Percentiles rank a stretch among this genome's conserved stretches.
These are phyloP conservation scores for Aspidiotus destructor DNA, from an alignment of 2,888 invertebrate species.

Conservation along the genomic window DNA sequence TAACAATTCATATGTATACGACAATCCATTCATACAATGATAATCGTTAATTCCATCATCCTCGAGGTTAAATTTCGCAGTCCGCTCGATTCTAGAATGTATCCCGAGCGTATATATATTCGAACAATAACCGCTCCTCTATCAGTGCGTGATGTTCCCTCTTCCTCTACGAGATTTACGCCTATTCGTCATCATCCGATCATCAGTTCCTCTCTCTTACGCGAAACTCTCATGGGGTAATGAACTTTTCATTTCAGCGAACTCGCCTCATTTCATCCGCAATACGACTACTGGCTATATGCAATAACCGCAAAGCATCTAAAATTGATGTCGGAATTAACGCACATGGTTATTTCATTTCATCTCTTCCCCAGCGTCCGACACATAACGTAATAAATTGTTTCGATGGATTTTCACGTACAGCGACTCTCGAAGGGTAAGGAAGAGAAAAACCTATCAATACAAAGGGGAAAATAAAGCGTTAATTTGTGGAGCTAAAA, in stretches of 20 bases:
- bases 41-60: no score
- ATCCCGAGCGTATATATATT: no score
- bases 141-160: no score
- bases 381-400: slow-evolving; percentile 1
- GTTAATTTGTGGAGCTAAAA: slow-evolving; percentile 9
- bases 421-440: neutral
- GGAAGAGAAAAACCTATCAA: neutral
- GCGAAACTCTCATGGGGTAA: neutral
- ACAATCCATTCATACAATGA: no score
- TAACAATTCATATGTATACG: no score
- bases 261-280: neutral
- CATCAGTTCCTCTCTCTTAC: no score
- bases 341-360: slow-evolving; percentile 15
- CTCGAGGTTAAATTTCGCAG: no score
- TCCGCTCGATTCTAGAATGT: no score
- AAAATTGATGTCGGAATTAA: slow-evolving; percentile 8
- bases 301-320: neutral
- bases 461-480: neutral
- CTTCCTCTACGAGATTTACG: no score
- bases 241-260: neutral
- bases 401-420: slow-evolving; percentile 5
- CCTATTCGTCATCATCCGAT: no score
- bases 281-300: neutral
- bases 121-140: no score
- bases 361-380: neutral